phyloP scores from a whole-genome alignment of 2,113 vertebrate genomes.

The Potamarius usumacintae region DNA sequence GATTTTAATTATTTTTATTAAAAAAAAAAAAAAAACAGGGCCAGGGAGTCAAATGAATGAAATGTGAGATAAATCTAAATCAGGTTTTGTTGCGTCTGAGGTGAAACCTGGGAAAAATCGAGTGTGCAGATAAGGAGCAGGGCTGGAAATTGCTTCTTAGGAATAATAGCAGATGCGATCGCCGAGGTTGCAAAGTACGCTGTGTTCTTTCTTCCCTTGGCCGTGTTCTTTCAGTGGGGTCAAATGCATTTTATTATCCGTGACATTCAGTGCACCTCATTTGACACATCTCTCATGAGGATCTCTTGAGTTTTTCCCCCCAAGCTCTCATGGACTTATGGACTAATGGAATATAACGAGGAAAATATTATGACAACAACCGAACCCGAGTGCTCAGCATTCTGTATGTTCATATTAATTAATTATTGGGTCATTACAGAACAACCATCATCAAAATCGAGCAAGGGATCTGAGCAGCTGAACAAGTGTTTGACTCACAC shows the following conservation, averaged over 20 bases:
- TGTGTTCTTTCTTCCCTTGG: not conserved
- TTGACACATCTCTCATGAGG: constrained; percentile 40
- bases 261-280: constrained; percentile 47
- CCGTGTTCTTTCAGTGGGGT: constrained; percentile 35
- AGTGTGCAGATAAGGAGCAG: not conserved
- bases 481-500: not conserved
- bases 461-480: not conserved
- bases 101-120: constrained; percentile 24
- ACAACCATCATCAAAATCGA: constrained; percentile 1
- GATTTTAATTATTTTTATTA: constrained; percentile 54
- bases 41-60: constrained; percentile 48
- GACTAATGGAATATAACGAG: constrained; percentile 28
- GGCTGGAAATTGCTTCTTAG: constrained; percentile 26
- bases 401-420: constrained; percentile 32
- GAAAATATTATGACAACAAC: constrained; percentile 37
- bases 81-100: constrained; percentile 34
- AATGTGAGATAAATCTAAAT: constrained; percentile 33
- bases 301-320: constrained; percentile 34
- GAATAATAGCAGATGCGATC: constrained; percentile 39
- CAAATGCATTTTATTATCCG: constrained; percentile 49
- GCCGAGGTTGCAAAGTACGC: constrained; percentile 21
- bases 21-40: constrained; percentile 2
- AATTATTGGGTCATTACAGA: constrained; percentile 40
- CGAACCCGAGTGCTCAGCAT: constrained; percentile 17
- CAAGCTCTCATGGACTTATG: constrained; percentile 34